Conservation (phyloP, 2,113 vertebrate genomes). For the Pseudolaguvia tuberculata region DNA sequence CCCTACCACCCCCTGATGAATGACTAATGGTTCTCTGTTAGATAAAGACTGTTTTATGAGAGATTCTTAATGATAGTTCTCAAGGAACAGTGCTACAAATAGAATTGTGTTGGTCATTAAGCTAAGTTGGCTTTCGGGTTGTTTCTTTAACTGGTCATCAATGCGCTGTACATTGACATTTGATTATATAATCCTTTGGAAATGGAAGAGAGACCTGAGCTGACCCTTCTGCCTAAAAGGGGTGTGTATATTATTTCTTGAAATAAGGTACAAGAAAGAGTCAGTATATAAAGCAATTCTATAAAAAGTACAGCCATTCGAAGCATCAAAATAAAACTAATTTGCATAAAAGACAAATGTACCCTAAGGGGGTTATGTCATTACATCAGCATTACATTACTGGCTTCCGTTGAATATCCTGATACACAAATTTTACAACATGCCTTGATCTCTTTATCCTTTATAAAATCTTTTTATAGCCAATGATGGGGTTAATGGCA, state of each 20-base stretch:
- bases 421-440: constrained; percentile 34
- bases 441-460: constrained; percentile 44
- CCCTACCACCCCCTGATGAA: too few species aligned
- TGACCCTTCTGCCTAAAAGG: not conserved
- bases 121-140: not conserved
- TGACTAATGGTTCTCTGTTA: too few species aligned
- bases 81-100: not conserved
- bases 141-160: not conserved
- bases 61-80: too few species aligned
- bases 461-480: not conserved
- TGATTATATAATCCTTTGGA: not conserved
- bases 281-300: not conserved
- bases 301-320: not conserved
- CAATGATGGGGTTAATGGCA: not conserved
- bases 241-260: not conserved
- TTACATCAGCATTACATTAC: not conserved
- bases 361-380: not conserved
- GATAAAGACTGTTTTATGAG: too few species aligned
- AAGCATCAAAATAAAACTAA: not conserved
- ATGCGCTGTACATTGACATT: not conserved
- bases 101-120: not conserved
- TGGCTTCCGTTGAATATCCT: not conserved
- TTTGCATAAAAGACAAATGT: not conserved
- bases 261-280: not conserved
- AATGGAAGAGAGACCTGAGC: not conserved